phyloP scores from a whole-genome alignment of 1,140 invertebrate species.

The Leptoteleia sp. region DNA sequence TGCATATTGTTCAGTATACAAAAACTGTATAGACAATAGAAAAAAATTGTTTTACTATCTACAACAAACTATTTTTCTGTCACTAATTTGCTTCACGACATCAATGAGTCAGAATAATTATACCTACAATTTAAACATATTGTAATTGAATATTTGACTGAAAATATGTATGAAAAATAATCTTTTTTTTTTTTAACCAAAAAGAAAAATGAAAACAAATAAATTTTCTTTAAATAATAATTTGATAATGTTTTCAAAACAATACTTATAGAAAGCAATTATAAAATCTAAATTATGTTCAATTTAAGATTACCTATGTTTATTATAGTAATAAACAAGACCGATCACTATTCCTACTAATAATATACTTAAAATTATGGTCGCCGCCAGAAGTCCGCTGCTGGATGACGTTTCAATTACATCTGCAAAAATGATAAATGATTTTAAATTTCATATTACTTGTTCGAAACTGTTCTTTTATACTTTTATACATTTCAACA shows the following conservation, averaged over 20 bases:
- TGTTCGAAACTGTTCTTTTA: no score
- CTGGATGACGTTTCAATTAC: slow-evolving; percentile 16
- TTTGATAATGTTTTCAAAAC: no score
- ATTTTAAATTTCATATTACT: no score
- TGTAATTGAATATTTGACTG: slow-evolving; percentile 19
- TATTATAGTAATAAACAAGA: slow-evolving; percentile 48
- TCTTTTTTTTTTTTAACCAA: no score
- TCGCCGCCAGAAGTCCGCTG: slow-evolving; percentile 42
- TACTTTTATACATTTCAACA: no score
- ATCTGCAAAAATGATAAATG: no score
- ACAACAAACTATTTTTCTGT: slow-evolving; percentile 16
- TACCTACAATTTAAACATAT: slow-evolving; percentile 40
- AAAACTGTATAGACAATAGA: neutral
- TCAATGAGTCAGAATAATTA: slow-evolving; percentile 43
- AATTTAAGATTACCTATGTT: slow-evolving; percentile 45
- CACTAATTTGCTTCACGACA: slow-evolving; percentile 21
- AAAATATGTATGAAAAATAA: no score
- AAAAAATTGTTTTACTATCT: slow-evolving; percentile 28
- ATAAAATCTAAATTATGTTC: no score
- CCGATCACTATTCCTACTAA: slow-evolving; percentile 53
- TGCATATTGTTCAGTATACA: neutral
- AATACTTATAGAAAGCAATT: no score
- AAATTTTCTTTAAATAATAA: no score
- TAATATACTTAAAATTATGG: slow-evolving; percentile 56
- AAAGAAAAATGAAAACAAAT: no score